Evolutionary conservation across 2,797 vertebrate genomes (phyloP), one percentile per base, ranked within the genome.

Genomic region (Pelodytes ibericus): DNA sequence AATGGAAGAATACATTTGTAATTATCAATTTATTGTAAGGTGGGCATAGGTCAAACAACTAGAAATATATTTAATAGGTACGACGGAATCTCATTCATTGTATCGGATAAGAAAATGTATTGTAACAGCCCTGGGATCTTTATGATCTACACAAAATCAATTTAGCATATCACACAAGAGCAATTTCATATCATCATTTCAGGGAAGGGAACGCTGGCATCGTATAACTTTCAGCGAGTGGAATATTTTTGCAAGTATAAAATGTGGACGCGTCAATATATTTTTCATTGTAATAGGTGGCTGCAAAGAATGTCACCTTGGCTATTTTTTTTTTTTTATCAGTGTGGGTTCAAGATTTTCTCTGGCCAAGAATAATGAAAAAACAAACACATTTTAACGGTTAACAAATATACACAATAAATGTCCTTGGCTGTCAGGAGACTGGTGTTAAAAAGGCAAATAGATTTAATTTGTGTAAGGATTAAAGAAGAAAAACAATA

Each of bases 81-180:
- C 10, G 36, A 31, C 59, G 49, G 62, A 73, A 68, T 74, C 63
- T 63, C 39, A 61, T 36, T n/a, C 77, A 61, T 68, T 69, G 71
- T 79, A 79, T 26, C 71, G 41, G 77, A 79, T 79, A 73, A 68
- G 47, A 69, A 65, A 68, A 61, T 61, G 49, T 71, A 69, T 64
- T 69, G 64, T 69, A 79, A 74, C 71, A 61, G 58, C 47, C 71
- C 33, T 62, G 64, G 66, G 64, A 69, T 44, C 74, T 79, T 79
- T 79, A 79, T 74, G 64, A 74, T 68, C 71, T 74, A 79, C 77
- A 74, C 77, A 79, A 79, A 73, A 79, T 79, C 77, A 79, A 74
- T 79, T 79, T 79, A 73, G 71, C 61, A 69, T 69, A 79, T 73
- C 64, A 74, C 71, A 79, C 77, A 67, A 68, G 64, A 79, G 71